Evolutionary conservation across 2,797 vertebrate genomes (phyloP).

Genomic region (Tangara arthus): DNA sequence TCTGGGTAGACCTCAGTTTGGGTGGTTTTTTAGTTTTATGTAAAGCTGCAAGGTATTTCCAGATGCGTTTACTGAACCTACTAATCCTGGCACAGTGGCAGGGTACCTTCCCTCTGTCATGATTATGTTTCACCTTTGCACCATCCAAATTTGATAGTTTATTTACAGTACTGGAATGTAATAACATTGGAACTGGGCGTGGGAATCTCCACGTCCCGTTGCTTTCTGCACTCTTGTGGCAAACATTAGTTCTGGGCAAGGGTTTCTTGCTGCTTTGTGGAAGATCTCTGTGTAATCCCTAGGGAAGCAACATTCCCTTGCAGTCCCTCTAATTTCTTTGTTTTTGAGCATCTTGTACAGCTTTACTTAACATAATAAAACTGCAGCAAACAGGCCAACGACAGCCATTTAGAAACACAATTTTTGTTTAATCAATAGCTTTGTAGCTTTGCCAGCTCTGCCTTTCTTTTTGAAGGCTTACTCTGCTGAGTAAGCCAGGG

Average conservation of each 20-base stretch:
- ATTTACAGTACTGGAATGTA: background rate
- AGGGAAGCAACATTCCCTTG: background rate
- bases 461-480: constrained; percentile 30
- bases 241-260: constrained; percentile 1
- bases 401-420: constrained; percentile 1
- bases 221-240: background rate
- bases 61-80: background rate
- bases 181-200: background rate
- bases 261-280: background rate
- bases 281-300: background rate
- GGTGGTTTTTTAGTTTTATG: background rate
- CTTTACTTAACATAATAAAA: constrained; percentile 35
- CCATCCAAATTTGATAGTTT: background rate
- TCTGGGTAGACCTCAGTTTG: background rate
- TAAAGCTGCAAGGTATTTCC: background rate
- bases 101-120: background rate
- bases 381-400: background rate
- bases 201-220: background rate
- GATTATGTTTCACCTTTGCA: background rate
- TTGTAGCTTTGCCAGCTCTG: constrained; percentile 51
- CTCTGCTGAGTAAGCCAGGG: constrained; percentile 62
- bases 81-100: background rate
- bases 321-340: constrained; percentile 6
- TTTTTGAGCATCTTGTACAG: constrained; percentile 34
- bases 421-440: constrained; percentile 56